Base-by-base conservation (phyloP, 1,140 invertebrate species). In the Trichonephila clavipes region DNA sequence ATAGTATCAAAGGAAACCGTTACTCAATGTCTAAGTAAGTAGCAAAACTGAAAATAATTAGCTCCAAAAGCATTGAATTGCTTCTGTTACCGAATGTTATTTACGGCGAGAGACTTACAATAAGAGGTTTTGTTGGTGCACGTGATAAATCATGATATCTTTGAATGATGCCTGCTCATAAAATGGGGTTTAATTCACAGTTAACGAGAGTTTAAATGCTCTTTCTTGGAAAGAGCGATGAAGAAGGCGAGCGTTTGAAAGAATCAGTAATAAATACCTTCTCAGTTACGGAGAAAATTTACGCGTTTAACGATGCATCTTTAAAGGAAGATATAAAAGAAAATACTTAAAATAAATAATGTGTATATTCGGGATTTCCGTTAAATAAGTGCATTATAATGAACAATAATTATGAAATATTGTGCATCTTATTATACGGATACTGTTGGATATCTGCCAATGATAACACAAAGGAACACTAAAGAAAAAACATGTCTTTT, bases 201-300 rank as follows among this genome's bases (percentile, higher is more conserved):
- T 77, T 34, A 77, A 77, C 72, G 72, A 34, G 72, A 77, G 14
- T 77, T 77, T 34, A 77, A 77, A 77, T 19, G 72, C 24, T 77
- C 34, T 77, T 77, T 77, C 72, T 40, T 18, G 6, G 72, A 77
- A 77, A 18, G 1, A 14, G 5, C 14, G 14, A 24, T 72, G 34
- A 34, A 34, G 69, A 24, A 72, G 28, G 16, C 24, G 24, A 72
- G 14, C 28, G 28, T 40, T 34, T 40, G 24, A 16, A 28, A 77
- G 28, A 77, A 14, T 1, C 28, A 24, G 12, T 40, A 24, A 40
- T 40, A 77, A 77, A 77, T 77, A 40, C 28, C 40, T 77, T 51
- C 72, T 16, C 6, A 34, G 34, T 77, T 18, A 16, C 72, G 5
- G 12, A 77, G 28, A 34, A 77, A 28, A 69, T 69, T n/a, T 24